phyloP scores from a whole-genome alignment of 1,140 invertebrate genomes.

The Melipona quadrifasciata region DNA sequence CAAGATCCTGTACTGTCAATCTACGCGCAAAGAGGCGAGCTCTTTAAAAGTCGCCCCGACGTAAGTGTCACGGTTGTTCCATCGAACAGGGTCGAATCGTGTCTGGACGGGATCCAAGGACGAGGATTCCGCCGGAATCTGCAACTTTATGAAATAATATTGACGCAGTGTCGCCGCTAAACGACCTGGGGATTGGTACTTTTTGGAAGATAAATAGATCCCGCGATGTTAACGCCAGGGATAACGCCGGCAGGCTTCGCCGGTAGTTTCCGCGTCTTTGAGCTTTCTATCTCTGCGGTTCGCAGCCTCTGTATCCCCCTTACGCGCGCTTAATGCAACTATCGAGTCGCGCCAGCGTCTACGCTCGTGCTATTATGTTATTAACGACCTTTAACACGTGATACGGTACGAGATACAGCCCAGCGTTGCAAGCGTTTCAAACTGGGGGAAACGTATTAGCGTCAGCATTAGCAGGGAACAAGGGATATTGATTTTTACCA shows the following conservation, averaged over 20 bases:
- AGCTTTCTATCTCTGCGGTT: conserved; percentile 1
- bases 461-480: background rate
- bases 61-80: background rate
- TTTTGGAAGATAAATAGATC: conserved; percentile 30
- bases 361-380: conserved; percentile 9
- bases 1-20: background rate
- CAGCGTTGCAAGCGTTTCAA: conserved; percentile 2
- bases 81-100: background rate
- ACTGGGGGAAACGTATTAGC: background rate
- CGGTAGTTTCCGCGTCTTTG: background rate
- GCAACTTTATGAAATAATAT: conserved; percentile 45
- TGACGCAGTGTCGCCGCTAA: conserved; percentile 9
- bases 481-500: background rate
- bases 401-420: conserved; percentile 7
- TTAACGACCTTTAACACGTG: conserved; percentile 40
- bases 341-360: background rate
- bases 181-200: background rate
- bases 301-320: background rate
- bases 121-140: background rate
- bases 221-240: background rate
- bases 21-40: background rate
- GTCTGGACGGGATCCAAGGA: conserved; percentile 18
- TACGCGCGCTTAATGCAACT: background rate
- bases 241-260: conserved; percentile 18
- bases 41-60: background rate